These are phyloP conservation scores for Pyrocoelia pectoralis DNA, from an alignment of 2,888 invertebrate genomes.

Conservation along the genomic window DNA sequence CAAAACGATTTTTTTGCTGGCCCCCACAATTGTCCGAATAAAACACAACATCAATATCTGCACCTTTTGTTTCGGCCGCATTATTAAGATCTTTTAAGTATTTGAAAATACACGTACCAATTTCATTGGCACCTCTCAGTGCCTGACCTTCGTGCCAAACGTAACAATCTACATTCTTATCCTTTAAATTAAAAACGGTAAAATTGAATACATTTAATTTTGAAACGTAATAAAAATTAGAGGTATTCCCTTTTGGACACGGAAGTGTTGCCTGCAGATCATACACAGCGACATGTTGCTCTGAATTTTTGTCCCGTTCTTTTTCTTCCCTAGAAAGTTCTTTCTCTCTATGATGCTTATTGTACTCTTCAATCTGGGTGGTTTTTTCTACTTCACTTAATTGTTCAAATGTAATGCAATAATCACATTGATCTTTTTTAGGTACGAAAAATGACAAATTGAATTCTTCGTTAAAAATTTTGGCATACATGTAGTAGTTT, in stretches of 20 bases:
- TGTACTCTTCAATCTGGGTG: not conserved
- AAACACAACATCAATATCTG: not conserved
- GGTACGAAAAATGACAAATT: conserved; percentile 25
- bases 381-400: not conserved
- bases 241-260: conserved; percentile 47
- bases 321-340: conserved; percentile 20
- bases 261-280: conserved; percentile 43
- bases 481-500: conserved; percentile 12
- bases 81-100: conserved; percentile 4
- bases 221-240: conserved; percentile 46
- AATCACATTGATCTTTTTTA: conserved; percentile 8
- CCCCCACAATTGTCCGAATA: conserved; percentile 12
- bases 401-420: not conserved
- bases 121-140: conserved; percentile 12
- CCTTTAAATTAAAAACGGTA: not conserved
- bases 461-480: conserved; percentile 17
- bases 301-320: conserved; percentile 16
- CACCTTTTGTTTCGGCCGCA: not conserved
- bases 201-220: conserved; percentile 42
- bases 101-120: conserved; percentile 12
- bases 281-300: conserved; percentile 25
- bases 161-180: not conserved
- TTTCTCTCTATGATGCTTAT: conserved; percentile 32
- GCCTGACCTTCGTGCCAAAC: conserved; percentile 17
- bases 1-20: conserved; percentile 16